Conservation (phyloP, 2,113 vertebrate genomes). For the Tetrax tetrax region DNA sequence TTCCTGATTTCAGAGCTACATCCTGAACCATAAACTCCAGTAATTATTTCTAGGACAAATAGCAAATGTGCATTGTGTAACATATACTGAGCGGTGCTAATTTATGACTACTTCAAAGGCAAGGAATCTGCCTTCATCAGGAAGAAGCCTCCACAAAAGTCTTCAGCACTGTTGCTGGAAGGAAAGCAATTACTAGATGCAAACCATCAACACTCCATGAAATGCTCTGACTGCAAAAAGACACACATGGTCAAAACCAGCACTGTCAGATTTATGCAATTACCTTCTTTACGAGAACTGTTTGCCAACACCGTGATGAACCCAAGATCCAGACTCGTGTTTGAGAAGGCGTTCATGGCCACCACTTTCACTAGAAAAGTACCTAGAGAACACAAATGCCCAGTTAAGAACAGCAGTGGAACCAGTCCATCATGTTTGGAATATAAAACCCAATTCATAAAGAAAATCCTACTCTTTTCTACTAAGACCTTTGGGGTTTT, state of each 20-base stretch:
- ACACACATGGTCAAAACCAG: neutral
- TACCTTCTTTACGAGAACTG: conserved; percentile 32
- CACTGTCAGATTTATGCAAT: neutral
- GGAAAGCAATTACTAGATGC: neutral
- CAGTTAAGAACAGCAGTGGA: neutral
- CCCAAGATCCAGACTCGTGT: conserved; percentile 77
- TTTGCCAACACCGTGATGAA: conserved; percentile 75
- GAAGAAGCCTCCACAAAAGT: neutral
- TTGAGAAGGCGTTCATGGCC: conserved; percentile 82
- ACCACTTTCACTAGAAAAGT: conserved; percentile 76
- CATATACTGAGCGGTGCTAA: neutral
- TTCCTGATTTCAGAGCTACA: conserved; percentile 12
- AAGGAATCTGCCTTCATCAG: neutral
- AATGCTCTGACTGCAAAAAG: neutral
- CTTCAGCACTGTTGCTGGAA: neutral
- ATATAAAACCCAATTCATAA: neutral
- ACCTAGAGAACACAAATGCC: conserved; percentile 68
- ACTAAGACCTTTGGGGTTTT: neutral
- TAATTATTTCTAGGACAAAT: conserved; percentile 20
- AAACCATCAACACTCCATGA: neutral
- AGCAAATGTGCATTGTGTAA: neutral
- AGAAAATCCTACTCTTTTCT: neutral
- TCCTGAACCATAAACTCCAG: neutral
- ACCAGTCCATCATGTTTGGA: neutral
- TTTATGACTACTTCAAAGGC: conserved; percentile 40